These are phyloP conservation scores for Trichechus manatus DNA, from an alignment of 2,113 vertebrate genomes.

Conservation along the genomic window DNA sequence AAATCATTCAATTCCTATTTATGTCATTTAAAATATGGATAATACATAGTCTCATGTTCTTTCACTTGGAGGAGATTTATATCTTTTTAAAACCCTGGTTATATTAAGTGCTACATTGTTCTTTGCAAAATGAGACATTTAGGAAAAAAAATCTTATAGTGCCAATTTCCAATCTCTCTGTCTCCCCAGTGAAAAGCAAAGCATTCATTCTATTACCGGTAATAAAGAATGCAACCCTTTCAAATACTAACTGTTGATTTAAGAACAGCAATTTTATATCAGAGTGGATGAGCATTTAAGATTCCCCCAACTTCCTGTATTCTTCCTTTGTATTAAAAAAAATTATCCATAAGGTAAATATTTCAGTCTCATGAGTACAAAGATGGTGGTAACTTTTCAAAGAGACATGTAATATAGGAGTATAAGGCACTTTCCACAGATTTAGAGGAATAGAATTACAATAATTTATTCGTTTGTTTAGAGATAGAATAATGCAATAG, in stretches of 20 bases:
- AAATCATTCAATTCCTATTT: slow-evolving; percentile 13
- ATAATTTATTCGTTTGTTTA: slow-evolving; percentile 13
- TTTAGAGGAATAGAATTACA: neutral
- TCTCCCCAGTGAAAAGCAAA: neutral
- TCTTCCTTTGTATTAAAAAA: slow-evolving; percentile 27
- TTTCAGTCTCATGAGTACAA: neutral
- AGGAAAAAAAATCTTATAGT: neutral
- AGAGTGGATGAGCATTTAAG: slow-evolving; percentile 20
- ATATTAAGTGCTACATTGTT: slow-evolving; percentile 25
- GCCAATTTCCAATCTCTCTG: neutral
- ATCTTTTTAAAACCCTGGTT: slow-evolving; percentile 51
- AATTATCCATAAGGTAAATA: neutral
- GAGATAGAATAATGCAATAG: neutral
- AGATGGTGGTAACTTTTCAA: slow-evolving; percentile 12
- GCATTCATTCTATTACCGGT: neutral
- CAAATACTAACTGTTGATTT: neutral
- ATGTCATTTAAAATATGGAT: slow-evolving; percentile 36
- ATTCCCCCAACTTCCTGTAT: neutral
- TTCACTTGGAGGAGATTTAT: neutral
- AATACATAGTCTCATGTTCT: neutral
- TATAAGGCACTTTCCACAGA: slow-evolving; percentile 6
- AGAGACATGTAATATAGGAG: neutral
- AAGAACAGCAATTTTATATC: neutral
- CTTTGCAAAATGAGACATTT: slow-evolving; percentile 29
- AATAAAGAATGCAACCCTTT: neutral